phyloP scores from a whole-genome alignment of 2,797 vertebrate species.

The Acropternis orthonyx region DNA sequence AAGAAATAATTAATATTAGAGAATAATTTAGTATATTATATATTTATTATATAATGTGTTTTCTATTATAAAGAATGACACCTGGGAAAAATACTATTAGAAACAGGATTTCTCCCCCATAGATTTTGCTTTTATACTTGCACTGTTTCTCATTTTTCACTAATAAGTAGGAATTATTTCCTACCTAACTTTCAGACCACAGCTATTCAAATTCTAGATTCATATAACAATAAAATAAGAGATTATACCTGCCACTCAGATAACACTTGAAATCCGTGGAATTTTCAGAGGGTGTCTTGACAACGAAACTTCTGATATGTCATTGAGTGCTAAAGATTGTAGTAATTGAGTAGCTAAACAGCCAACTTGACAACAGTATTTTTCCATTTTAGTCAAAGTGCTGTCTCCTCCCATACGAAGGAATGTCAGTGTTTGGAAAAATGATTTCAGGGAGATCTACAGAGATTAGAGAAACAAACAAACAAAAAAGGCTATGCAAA shows the following conservation, averaged over 20 bases:
- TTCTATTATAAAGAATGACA: neutral
- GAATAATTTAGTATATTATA: neutral
- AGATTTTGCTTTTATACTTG: neutral
- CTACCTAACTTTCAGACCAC: neutral
- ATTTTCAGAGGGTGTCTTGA: neutral
- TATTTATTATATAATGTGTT: neutral
- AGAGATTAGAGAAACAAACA: neutral
- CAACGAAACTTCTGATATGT: neutral
- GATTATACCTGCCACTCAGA: neutral
- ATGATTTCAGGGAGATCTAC: neutral
- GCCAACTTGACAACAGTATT: neutral
- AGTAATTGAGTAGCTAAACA: neutral
- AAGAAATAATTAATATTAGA: neutral
- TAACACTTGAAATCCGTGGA: neutral
- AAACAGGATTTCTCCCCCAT: neutral
- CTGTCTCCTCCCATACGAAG: neutral
- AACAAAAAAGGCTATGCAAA: neutral
- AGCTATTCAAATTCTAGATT: neutral
- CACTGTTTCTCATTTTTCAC: neutral
- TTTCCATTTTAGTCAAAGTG: constrained; percentile 14
- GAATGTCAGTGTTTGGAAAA: constrained; percentile 10
- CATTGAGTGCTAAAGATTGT: neutral
- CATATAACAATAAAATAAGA: neutral
- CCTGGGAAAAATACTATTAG: neutral
- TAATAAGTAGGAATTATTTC: neutral